Evolutionary conservation across 2,888 invertebrate genomes (phyloP).

Genomic region (Microdon myrmicae): DNA sequence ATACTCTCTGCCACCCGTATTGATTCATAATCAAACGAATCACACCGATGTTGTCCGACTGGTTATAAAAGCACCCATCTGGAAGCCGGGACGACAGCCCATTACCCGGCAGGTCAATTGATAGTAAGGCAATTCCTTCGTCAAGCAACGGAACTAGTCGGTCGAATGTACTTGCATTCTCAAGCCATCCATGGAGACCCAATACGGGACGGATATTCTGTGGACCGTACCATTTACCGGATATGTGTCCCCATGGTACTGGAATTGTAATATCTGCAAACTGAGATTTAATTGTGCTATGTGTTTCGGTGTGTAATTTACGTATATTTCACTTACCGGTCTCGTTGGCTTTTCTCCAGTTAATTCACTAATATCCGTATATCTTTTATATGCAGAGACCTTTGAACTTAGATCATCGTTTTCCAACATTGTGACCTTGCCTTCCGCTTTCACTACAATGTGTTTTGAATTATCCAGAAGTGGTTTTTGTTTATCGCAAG

Average conservation of each 20-base stretch:
- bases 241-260: conserved; percentile 76
- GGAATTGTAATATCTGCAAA: conserved; percentile 74
- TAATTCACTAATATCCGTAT: conserved; percentile 62
- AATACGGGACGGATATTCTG: conserved; percentile 74
- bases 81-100: conserved; percentile 77
- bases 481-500: no score
- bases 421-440: no score
- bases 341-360: conserved; percentile 60
- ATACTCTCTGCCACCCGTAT: conserved; percentile 77
- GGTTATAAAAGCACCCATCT: conserved; percentile 70
- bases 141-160: conserved; percentile 73
- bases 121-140: conserved; percentile 68
- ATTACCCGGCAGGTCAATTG: conserved; percentile 78
- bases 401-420: no score
- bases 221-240: conserved; percentile 78
- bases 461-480: no score
- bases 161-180: conserved; percentile 82
- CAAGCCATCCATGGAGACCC: conserved; percentile 82
- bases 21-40: conserved; percentile 72
- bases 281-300: no score
- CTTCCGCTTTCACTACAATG: no score
- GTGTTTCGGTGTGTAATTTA: no score
- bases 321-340: conserved; percentile 60
- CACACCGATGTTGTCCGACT: conserved; percentile 65
- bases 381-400: conserved; percentile 52